Evolutionary conservation across 2,113 vertebrate species (phyloP).

Genomic region (Tichodroma muraria): DNA sequence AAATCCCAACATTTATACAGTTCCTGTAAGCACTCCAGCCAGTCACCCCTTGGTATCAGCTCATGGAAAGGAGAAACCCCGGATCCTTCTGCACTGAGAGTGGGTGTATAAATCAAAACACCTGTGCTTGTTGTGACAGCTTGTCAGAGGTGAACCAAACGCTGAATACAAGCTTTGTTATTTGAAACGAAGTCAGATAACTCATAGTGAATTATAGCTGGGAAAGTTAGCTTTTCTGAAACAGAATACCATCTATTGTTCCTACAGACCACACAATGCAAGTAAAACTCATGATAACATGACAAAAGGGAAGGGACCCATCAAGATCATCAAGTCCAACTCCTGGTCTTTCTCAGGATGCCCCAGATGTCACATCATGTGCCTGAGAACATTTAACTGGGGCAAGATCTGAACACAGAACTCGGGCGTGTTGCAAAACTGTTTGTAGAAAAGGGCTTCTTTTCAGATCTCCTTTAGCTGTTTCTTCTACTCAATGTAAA

Average conservation of each 20-base stretch:
- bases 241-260: neutral
- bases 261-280: neutral
- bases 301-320: neutral
- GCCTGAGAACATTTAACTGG: neutral
- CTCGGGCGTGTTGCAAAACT: neutral
- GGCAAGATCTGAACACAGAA: neutral
- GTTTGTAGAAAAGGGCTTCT: neutral
- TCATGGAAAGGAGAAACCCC: neutral
- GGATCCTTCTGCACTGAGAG: neutral
- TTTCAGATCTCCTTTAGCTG: neutral
- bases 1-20: neutral
- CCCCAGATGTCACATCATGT: neutral
- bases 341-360: neutral
- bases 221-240: neutral
- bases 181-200: neutral
- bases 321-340: neutral
- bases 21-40: neutral
- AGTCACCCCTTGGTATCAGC: neutral
- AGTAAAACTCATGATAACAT: neutral
- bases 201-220: neutral
- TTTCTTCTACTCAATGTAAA: neutral
- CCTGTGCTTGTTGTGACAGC: neutral
- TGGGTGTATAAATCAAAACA: neutral
- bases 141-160: neutral
- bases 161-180: neutral